These are phyloP conservation scores for Phataginus tricuspis DNA, from an alignment of 2,797 vertebrate species.

Conservation along the genomic window DNA sequence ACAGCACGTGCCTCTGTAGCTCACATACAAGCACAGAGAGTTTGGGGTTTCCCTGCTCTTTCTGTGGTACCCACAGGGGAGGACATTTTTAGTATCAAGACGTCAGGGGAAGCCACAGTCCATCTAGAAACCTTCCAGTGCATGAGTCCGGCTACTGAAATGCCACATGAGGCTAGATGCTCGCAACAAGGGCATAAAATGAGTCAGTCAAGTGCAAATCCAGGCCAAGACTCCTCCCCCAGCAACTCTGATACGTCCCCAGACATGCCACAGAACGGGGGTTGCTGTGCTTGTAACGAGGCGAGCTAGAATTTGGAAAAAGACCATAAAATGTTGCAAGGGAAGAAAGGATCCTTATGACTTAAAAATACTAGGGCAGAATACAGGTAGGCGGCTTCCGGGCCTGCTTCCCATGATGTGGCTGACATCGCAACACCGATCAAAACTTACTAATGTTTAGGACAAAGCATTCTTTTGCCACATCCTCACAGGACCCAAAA, in stretches of 20 bases:
- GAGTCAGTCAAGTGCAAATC: neutral
- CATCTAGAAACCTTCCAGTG: neutral
- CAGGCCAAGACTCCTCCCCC: neutral
- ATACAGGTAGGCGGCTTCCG: accelerated
- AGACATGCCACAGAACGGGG: neutral
- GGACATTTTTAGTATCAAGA: neutral
- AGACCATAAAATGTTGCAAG: neutral
- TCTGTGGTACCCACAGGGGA: neutral
- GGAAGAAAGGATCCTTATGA: neutral
- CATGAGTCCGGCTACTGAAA: neutral
- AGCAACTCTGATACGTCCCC: neutral
- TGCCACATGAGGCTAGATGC: neutral
- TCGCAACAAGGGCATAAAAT: neutral
- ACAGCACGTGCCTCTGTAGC: accelerated
- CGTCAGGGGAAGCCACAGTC: neutral
- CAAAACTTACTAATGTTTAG: neutral
- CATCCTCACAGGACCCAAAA: neutral
- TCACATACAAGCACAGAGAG: neutral
- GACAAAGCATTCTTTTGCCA: neutral
- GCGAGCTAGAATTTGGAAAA: conserved; percentile 55
- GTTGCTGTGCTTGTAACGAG: conserved; percentile 63
- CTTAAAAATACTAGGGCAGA: neutral
- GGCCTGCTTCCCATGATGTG: accelerated
- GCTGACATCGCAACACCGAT: accelerated
- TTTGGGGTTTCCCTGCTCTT: neutral